Evolutionary conservation across 2,113 vertebrate genomes (phyloP).

Genomic region (Nicator chloris): DNA sequence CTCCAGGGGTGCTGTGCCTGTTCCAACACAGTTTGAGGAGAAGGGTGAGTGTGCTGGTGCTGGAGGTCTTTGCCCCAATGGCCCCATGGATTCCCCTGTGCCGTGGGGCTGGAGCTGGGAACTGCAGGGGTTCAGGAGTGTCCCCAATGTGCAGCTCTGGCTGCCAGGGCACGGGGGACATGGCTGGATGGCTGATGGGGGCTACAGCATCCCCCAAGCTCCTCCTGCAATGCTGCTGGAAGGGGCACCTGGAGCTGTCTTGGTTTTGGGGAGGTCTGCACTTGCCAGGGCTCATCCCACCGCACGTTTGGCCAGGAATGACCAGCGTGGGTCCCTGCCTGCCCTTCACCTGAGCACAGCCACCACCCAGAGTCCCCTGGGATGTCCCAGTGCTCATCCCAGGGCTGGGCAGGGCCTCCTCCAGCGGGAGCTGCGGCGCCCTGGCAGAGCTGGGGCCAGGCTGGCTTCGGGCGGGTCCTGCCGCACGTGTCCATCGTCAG

Average conservation of each 20-base stretch:
- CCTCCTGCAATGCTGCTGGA: not conserved
- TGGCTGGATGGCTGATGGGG: not conserved
- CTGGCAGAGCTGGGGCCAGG: not conserved
- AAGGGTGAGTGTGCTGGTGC: not conserved
- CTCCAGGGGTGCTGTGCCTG: not conserved
- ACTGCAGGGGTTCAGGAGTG: not conserved
- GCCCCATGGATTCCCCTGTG: not conserved
- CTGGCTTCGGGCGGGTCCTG: fast-evolving
- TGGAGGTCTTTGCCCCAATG: not conserved
- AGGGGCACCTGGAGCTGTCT: not conserved
- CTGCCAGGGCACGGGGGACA: not conserved
- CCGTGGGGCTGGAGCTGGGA: not conserved
- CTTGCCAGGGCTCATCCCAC: not conserved
- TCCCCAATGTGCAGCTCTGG: not conserved
- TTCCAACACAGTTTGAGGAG: not conserved
- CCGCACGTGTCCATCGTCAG: fast-evolving
- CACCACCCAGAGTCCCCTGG: not conserved
- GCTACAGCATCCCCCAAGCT: not conserved
- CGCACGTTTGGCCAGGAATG: fast-evolving
- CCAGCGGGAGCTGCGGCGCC: not conserved
- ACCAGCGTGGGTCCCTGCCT: not conserved
- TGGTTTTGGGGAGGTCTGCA: not conserved
- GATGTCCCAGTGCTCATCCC: not conserved
- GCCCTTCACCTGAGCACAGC: not conserved
- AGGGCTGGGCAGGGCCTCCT: not conserved